These are phyloP conservation scores for Sisyra terminalis DNA, from an alignment of 2,888 invertebrate species.

Conservation along the genomic window DNA sequence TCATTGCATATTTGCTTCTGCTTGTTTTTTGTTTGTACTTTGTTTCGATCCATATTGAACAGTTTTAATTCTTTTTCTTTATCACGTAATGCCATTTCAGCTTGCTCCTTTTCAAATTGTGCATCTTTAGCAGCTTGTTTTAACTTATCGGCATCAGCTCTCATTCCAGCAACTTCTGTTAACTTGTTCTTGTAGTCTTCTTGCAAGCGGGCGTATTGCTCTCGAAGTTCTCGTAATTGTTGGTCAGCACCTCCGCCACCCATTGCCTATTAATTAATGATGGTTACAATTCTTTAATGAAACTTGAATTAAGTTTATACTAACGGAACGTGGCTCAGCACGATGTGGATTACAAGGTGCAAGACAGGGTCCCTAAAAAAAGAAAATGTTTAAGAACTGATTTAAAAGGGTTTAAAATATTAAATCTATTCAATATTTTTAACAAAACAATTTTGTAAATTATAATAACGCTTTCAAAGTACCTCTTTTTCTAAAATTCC, in stretches of 20 bases:
- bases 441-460: too few relatives aligned
- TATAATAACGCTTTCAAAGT: too few relatives aligned
- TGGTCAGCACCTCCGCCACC: conserved; percentile 26
- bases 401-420: too few relatives aligned
- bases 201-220: conserved; percentile 43
- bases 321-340: neutral
- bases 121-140: conserved; percentile 26
- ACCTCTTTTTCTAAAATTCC: too few relatives aligned
- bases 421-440: too few relatives aligned
- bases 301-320: neutral
- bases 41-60: conserved; percentile 21
- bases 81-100: conserved; percentile 40
- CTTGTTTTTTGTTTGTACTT: conserved; percentile 13
- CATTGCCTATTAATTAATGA: neutral
- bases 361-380: conserved; percentile 27
- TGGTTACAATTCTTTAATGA: neutral
- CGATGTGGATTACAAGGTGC: conserved; percentile 30
- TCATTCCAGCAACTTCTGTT: conserved; percentile 40
- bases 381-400: too few relatives aligned
- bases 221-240: conserved; percentile 38
- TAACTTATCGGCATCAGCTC: conserved; percentile 32
- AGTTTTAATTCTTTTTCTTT: conserved; percentile 33
- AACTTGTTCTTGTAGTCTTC: conserved; percentile 52
- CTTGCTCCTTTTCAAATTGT: conserved; percentile 31
- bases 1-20: conserved; percentile 10